Evolutionary conservation across 2,797 vertebrate genomes (phyloP), one percentile per base, ranked within the genome.

Genomic region (Fratercula arctica): DNA sequence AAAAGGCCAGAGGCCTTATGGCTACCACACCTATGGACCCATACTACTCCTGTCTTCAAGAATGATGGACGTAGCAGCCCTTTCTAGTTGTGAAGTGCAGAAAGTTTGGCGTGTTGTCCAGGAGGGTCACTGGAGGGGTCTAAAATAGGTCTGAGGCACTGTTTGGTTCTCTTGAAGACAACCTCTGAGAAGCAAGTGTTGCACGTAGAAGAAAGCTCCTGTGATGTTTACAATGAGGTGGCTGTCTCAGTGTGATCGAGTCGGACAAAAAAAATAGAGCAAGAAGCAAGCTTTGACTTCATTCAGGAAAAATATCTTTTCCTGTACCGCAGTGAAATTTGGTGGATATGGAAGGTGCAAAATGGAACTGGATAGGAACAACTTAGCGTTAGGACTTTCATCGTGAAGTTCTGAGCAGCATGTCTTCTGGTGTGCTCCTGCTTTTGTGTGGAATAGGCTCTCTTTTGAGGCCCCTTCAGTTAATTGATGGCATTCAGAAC

Each of bases 401-500:
- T 56, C 19, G 4, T 60, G 57, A 72, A 67, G 41, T 50, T 77
- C 48, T 48, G 51, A 68, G 70, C 56, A 68, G 39, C 41, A 3
- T 50, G 12, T 64, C 28, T 29, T 80, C 74, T 95, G 29, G 1
- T 75, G 57, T 78, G 68, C 45, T 91, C 53, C 39, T 88, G 45
- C 72, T 92, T 89, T 91, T 28, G 7, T 67, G 51, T 79, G 73
- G 25, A 79, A 67, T 16, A 50, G 23, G 10, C 46, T 96, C 23
- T 46, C 60, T 95, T 88, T 43, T 85, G 69, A 53, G 64, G 59
- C 59, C 66, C 59, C 68, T 87, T 57, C 48, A 67, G 28, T 78
- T 81, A 81, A 41, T 67, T 80, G 64, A 78, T 24, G 35, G 53
- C 57, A 89, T 89, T 96, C 64, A 92, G 75, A 94, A 95, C 24